Conservation (phyloP, 2,113 vertebrate species). For the Rhadina sibilatrix region DNA sequence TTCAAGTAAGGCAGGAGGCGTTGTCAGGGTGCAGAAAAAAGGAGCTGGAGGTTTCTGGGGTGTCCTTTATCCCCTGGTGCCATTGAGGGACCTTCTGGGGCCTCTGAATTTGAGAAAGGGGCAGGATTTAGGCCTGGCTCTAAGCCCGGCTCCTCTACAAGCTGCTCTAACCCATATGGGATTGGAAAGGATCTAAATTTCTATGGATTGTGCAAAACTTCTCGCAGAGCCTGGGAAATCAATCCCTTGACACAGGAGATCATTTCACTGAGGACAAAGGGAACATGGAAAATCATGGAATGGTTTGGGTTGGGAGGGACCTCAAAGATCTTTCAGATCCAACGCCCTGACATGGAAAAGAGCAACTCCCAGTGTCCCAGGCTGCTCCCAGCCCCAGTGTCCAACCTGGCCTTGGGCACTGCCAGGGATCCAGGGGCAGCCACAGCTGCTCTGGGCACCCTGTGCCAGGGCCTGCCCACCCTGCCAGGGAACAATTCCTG, state of each 20-base stretch:
- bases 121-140: not conserved
- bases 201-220: not conserved
- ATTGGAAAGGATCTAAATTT: not conserved
- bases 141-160: rapidly evolving
- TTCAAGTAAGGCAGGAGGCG: not conserved
- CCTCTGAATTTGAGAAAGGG: not conserved
- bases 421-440: not conserved
- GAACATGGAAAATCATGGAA: too few species aligned
- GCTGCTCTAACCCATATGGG: rapidly evolving
- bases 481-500: not conserved
- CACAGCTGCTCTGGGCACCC: not conserved
- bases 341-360: not conserved
- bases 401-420: not conserved
- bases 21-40: not conserved
- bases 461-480: not conserved
- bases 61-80: not conserved
- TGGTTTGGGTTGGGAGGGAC: not conserved
- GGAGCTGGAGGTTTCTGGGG: not conserved
- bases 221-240: not conserved
- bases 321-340: too few species aligned
- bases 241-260: rapidly evolving
- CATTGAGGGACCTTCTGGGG: not conserved
- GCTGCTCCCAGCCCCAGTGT: not conserved
- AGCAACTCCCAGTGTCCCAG: rapidly evolving
- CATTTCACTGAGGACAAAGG: not conserved